phyloP scores from a whole-genome alignment of 2,797 vertebrate genomes.

The Natrix natrix region DNA sequence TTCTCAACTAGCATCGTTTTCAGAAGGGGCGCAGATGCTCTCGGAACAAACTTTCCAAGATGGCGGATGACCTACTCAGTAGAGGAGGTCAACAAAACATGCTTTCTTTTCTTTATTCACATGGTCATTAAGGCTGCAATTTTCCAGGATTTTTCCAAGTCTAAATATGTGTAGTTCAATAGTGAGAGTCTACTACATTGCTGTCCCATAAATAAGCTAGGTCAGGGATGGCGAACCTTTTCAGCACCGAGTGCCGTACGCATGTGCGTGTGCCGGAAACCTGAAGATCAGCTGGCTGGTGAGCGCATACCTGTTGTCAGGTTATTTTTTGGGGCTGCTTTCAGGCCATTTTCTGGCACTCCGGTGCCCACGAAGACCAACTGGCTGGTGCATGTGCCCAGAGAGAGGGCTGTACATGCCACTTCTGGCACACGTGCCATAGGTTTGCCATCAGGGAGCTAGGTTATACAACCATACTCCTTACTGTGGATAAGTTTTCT shows the following conservation, averaged over 20 bases:
- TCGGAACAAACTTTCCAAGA: conserved; percentile 38
- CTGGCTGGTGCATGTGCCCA: too few species aligned
- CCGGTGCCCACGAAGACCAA: too few species aligned
- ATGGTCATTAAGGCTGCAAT: neutral
- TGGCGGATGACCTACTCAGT: conserved; percentile 50
- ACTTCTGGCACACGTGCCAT: too few species aligned
- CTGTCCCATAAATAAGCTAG: neutral
- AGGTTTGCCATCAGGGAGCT: too few species aligned
- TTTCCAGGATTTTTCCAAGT: neutral
- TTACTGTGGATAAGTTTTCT: neutral
- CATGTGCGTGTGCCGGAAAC: too few species aligned
- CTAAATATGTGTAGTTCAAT: neutral
- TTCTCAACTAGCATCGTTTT: conserved; percentile 37
- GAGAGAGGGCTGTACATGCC: too few species aligned
- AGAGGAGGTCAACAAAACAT: neutral
- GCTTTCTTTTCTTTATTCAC: neutral
- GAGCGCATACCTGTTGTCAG: too few species aligned
- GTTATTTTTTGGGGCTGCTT: too few species aligned
- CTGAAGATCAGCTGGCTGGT: too few species aligned
- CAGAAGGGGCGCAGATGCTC: neutral
- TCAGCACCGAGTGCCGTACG: too few species aligned
- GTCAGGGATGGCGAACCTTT: too few species aligned
- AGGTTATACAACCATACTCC: neutral
- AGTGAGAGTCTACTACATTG: neutral
- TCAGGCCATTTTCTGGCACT: too few species aligned